Evolutionary conservation across 2,797 vertebrate species (phyloP).

Genomic region (Amniataba percoides): DNA sequence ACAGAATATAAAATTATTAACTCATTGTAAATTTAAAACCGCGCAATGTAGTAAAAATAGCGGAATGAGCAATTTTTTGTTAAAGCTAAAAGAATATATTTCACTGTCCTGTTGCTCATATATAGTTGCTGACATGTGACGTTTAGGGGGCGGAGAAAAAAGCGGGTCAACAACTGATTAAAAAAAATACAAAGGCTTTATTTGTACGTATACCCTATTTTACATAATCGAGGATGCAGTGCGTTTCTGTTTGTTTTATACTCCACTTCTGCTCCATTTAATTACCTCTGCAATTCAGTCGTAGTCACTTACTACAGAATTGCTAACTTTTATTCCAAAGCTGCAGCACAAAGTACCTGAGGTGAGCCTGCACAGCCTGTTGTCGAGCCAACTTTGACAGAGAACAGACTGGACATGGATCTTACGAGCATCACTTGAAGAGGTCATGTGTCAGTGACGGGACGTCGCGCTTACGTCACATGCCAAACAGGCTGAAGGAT

Average conservation of each 20-base stretch:
- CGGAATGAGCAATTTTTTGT: background rate
- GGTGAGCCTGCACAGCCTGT: no score
- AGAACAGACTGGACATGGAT: background rate
- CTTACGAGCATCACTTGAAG: conserved; percentile 55
- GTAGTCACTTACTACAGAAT: background rate
- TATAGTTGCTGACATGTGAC: conserved; percentile 46
- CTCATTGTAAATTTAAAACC: background rate
- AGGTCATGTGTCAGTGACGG: conserved; percentile 65
- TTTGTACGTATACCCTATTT: background rate
- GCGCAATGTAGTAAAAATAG: background rate
- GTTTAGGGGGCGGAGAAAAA: conserved; percentile 52
- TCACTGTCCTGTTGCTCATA: background rate
- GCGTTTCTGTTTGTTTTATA: background rate
- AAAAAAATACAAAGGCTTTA: background rate
- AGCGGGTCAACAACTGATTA: background rate
- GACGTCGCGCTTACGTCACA: conserved; percentile 77
- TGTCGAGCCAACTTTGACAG: background rate
- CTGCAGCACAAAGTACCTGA: background rate
- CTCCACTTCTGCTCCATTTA: background rate
- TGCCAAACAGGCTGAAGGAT: conserved; percentile 47
- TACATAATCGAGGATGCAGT: background rate
- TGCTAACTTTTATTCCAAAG: background rate
- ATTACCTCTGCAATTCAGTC: background rate
- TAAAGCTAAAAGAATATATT: background rate
- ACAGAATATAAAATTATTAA: background rate